These are phyloP conservation scores for Chitala chitala DNA, from an alignment of 2,113 vertebrate species.

Conservation along the genomic window DNA sequence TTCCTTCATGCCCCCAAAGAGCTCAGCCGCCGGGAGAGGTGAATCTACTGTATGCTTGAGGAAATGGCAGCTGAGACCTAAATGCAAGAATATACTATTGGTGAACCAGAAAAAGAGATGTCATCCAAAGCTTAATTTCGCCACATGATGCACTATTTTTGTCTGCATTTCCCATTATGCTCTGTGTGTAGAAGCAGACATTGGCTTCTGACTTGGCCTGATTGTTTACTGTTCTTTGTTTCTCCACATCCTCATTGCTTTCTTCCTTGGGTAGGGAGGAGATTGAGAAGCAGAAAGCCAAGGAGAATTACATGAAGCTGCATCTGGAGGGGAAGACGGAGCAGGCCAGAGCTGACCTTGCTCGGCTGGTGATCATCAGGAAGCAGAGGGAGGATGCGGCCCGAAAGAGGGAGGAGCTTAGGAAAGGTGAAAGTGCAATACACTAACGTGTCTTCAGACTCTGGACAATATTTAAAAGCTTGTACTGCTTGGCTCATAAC, in stretches of 20 bases:
- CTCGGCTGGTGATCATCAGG: slow-evolving; percentile 70
- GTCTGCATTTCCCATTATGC: background rate
- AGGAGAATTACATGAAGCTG: slow-evolving; percentile 71
- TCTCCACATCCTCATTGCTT: background rate
- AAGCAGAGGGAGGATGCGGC: slow-evolving; percentile 72
- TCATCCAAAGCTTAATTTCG: too few relatives aligned
- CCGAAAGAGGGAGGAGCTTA: slow-evolving; percentile 62
- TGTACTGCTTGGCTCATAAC: too few relatives aligned
- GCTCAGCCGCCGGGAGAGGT: slow-evolving; percentile 69
- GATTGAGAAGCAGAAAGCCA: slow-evolving; percentile 72
- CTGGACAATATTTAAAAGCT: too few relatives aligned
- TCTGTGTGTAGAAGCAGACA: background rate
- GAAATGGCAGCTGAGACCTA: background rate
- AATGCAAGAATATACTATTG: background rate
- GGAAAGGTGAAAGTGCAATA: slow-evolving; percentile 69
- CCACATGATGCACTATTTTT: too few relatives aligned
- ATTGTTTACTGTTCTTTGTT: too few relatives aligned
- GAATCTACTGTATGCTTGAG: background rate
- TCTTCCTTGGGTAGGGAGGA: slow-evolving; percentile 57
- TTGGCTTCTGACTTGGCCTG: background rate
- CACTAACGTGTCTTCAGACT: too few relatives aligned
- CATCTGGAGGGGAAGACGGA: slow-evolving; percentile 73
- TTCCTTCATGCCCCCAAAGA: slow-evolving; percentile 58
- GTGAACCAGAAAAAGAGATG: background rate
- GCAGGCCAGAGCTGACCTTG: slow-evolving; percentile 67